Evolutionary conservation across 2,797 vertebrate species (phyloP), one percentile per base, ranked within the genome.

Genomic region (Myotis pilosus): DNA sequence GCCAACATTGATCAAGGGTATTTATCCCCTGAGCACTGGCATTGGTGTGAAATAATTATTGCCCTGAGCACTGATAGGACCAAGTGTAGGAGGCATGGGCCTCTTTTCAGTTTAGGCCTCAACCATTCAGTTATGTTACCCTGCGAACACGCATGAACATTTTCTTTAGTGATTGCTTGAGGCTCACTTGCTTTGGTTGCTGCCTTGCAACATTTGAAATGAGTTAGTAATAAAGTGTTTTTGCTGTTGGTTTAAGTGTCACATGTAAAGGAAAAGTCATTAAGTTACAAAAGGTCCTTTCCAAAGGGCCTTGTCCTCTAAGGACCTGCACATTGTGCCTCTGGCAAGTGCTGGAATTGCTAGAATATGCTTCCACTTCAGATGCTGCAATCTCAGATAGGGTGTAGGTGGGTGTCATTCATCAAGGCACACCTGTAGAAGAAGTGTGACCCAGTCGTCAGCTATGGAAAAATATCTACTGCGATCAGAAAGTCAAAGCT

Each of bases 251-350:
- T 30, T 82, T 96, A 95, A 95, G 90, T 17, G 44, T 93, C 89
- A 95, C 91, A 53, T 12, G 49, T 30, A 93, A 96, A 95, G 80
- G 87, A 96, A 97, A 96, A 91, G 62, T 92, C 96, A 76, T 86
- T 96, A 95, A 97, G 64, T 74, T 91, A 76, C 49, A 44, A 87
- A 10, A 92, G 33, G 38, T 28, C 1, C 51, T 96, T 90, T 96
- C 94, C 91, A 94, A 0, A 38, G 94, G 89, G 76, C 55, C 68
- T 74, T 88, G 88, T 96, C 97, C 84, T 92, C 84, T 66, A 38
- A 86, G 55, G 38, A 92, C 95, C 28, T 8, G 62, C n/a, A 94
- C 33, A 16, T 91, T 94, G 66, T 96, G 94, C 94, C 92, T 95
- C 49, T 80, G n/a, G 44, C 92, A 89, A 93, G 94, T 47, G 6